phyloP scores from a whole-genome alignment of 2,113 vertebrate species.

The Seriola rivoliana region DNA sequence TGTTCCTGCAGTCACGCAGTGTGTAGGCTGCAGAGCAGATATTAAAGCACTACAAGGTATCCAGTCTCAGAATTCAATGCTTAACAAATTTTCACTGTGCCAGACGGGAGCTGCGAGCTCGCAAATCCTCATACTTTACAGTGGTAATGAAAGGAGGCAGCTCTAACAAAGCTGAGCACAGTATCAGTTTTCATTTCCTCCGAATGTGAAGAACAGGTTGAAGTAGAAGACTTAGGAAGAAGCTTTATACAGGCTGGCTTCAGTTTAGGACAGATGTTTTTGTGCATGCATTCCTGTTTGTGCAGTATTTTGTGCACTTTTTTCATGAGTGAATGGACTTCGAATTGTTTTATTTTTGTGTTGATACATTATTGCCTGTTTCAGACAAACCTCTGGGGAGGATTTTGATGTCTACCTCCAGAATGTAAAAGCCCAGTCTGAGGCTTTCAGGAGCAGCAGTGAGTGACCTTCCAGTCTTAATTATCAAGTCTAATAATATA shows the following conservation, averaged over 20 bases:
- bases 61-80: background rate
- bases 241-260: background rate
- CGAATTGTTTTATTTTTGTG: background rate
- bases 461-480: constrained; percentile 76
- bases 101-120: background rate
- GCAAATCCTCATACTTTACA: background rate
- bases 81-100: background rate
- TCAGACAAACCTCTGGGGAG: constrained; percentile 87
- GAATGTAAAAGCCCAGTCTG: constrained; percentile 91
- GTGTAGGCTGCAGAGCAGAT: constrained; percentile 28
- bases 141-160: background rate
- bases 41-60: constrained; percentile 10
- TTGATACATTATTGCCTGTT: constrained; percentile 30
- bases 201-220: background rate
- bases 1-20: background rate
- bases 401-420: constrained; percentile 91
- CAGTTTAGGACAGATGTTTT: background rate
- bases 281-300: background rate
- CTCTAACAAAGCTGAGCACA: background rate
- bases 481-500: background rate
- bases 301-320: background rate
- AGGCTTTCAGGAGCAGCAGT: constrained; percentile 93
- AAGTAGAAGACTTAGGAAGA: background rate
- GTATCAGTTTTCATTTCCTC: background rate
- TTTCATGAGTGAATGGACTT: background rate